Base-by-base conservation (phyloP, 2,113 vertebrate genomes). In the Saccopteryx bilineata region DNA sequence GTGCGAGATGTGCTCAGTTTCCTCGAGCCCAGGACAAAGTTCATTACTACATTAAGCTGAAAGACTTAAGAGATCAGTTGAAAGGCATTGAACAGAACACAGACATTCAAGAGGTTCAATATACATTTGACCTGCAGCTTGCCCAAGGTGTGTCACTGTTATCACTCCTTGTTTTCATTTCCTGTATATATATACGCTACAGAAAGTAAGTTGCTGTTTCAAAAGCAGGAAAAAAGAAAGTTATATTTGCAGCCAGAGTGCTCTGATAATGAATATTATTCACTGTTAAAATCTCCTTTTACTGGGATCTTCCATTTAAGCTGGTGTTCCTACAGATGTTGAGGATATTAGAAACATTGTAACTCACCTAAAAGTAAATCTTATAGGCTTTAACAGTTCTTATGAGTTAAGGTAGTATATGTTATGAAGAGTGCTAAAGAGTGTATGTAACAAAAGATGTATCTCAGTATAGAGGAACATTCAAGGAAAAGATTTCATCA, bases 1-100 rank as follows among this genome's bases (percentile, higher is more conserved):
- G 99, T 52, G 99, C 99, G 12, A 99, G 99, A 15, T 99, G 99
- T 93, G 99, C 99, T 68, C 99, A 99, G 98, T 99, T 99, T 96
- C 99, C 99, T 31, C 99, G 99, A 0, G 99, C 99, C 71, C 99
- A 99, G 98, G 99, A 99, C 96, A 99, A 99, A 98, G 99, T 99
- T 23, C 99, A 99, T 98, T 99, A 99, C 97, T 99, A 99, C 97
- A 99, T 99, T 97, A 99, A 99, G 92, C 98, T 99, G 96, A 98
- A 99, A 95, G 99, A 99, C 86, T 98, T 99, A n/a, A 95, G 99
- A 93, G 99, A 99, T 90, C 98, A 99, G 33, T 98, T 99, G 97
- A 99, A 99, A 97, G 99, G 99, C 50, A 63, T 99, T 0, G 63
- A 95, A 21, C 97, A 76, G 8, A 97, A 93, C 90, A 96, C 97